phyloP scores from a whole-genome alignment of 2,888 invertebrate species.

The Microplitis deprimator region DNA sequence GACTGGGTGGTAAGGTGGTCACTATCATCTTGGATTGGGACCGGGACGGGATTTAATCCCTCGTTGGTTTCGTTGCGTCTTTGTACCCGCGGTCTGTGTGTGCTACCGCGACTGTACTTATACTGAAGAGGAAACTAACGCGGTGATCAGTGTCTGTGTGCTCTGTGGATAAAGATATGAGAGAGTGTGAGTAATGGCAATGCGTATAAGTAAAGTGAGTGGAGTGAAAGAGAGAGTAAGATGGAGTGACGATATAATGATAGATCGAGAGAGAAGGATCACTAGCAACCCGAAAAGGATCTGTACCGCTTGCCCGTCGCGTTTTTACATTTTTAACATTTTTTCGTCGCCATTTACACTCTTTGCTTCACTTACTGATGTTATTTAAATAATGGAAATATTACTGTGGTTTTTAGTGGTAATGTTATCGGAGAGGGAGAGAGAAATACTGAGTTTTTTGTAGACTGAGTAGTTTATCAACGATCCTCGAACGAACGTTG shows the following conservation, averaged over 20 bases:
- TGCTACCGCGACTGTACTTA: background rate
- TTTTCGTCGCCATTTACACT: constrained; percentile 48
- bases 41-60: background rate
- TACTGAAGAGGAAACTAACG: constrained; percentile 19
- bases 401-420: background rate
- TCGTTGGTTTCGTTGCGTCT: constrained; percentile 24
- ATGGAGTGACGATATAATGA: background rate
- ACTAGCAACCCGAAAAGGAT: constrained; percentile 42
- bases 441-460: too few species aligned
- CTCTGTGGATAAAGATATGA: constrained; percentile 49
- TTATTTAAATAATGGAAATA: constrained; percentile 20
- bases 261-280: constrained; percentile 30
- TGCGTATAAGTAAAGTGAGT: constrained; percentile 12
- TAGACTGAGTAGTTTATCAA: background rate
- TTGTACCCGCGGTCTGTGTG: constrained; percentile 1
- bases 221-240: constrained; percentile 13
- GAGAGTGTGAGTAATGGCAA: constrained; percentile 8
- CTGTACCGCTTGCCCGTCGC: constrained; percentile 25
- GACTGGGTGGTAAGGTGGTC: constrained; percentile 24
- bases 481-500: background rate
- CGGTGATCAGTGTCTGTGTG: constrained; percentile 45
- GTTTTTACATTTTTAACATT: constrained; percentile 28
- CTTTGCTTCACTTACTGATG: constrained; percentile 35
- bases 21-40: background rate
- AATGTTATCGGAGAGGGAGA: too few species aligned